Conservation (phyloP, 1,140 invertebrate genomes). For the Diploscapter pachys region DNA sequence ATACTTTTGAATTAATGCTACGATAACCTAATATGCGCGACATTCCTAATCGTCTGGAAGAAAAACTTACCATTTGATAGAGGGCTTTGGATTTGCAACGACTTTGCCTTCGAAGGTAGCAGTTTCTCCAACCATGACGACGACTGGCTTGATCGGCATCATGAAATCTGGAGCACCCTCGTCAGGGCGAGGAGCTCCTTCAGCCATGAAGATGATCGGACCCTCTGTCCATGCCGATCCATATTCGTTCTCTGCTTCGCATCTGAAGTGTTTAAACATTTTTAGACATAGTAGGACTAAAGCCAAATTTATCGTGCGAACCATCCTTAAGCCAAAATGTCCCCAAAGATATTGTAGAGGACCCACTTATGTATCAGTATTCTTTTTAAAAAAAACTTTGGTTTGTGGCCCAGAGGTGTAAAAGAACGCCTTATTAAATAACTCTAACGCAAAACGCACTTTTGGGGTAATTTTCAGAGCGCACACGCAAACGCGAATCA, state of each 20-base stretch:
- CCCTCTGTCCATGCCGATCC: conserved; percentile 57
- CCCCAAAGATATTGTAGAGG: no score
- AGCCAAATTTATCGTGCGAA: no score
- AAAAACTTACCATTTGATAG: conserved; percentile 67
- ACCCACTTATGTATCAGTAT: no score
- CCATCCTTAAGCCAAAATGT: no score
- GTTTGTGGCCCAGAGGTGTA: no score
- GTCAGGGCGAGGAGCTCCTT: conserved; percentile 47
- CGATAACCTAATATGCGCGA: no score
- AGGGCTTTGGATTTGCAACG: conserved; percentile 77
- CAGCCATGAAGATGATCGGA: conserved; percentile 53
- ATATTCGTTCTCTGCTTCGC: conserved; percentile 54
- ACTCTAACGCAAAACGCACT: no score
- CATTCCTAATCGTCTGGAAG: neutral
- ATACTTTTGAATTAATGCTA: no score
- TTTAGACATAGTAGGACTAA: neutral
- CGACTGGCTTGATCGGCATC: conserved; percentile 51
- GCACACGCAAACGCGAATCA: no score
- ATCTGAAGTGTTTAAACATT: conserved; percentile 18
- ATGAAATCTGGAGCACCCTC: conserved; percentile 57
- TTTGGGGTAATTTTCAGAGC: no score
- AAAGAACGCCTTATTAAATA: no score
- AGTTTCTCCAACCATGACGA: conserved; percentile 71
- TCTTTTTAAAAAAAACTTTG: neutral
- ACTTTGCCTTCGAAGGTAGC: conserved; percentile 73